Base-by-base conservation (phyloP, 2,113 vertebrate species). In the Polypterus senegalus region DNA sequence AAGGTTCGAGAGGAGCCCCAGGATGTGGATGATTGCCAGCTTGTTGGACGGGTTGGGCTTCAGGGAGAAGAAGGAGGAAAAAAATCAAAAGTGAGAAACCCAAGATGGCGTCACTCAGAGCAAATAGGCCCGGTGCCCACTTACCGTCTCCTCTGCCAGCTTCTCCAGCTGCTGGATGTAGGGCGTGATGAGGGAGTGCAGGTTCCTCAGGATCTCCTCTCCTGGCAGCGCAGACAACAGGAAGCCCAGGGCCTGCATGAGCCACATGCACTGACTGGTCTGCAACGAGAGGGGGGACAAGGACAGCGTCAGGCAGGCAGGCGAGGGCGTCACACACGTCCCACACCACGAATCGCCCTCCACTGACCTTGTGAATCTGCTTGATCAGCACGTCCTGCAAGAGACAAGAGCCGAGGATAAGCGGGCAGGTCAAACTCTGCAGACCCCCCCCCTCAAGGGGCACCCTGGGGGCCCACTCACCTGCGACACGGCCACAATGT, bases 211-310 rank as follows among this genome's bases (percentile, higher is more conserved):
- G 73, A 99, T 99, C 75, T 99, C 96, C 58, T 95, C 93, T 67
- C 98, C 95, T 49, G 96, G 96, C 67, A 99, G 83, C 0, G 93
- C 94, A 1, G 95, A 99, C 58, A 98, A 88, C 80, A 99, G 86
- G 81, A 99, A 98, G 65, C 96, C 96, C 57, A 99, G 85, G 3
- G 95, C 96, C 79, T 99, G 96, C 96, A 99, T 99, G 77, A 99
- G 81, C 96, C 96, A 98, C 96, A 99, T 99, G 68, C 96, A 99
- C 77, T 99, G 96, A 79, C 95, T 99, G 0, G 93, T 98, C 96
- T 99, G 78, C 49, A 61, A 74, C 7, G 65, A 74, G 57, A 76
- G 1, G 27, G 27, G 46, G 27, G 46, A 48, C n/a, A 48, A 11
- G 52, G 48, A 65, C 27, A 46, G 59, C 9, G 64, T 63, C 6